Conservation (phyloP, 2,113 vertebrate genomes). For the Upupa epops region DNA sequence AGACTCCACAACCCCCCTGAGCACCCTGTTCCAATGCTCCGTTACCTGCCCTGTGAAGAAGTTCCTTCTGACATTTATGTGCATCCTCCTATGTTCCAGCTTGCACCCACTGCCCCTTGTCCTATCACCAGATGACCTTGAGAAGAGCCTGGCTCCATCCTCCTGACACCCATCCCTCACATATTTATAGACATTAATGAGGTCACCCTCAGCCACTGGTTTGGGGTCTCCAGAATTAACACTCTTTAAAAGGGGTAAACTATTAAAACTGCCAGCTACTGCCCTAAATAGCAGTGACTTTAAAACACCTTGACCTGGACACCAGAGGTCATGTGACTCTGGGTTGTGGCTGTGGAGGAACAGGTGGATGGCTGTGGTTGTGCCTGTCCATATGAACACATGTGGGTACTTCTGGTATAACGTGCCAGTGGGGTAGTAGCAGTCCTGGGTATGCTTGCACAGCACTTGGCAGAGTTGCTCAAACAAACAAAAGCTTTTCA, state of each 20-base stretch:
- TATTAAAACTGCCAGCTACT: neutral
- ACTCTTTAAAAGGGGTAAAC: neutral
- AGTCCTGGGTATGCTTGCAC: neutral
- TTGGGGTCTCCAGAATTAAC: neutral
- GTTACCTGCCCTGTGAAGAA: too few relatives aligned
- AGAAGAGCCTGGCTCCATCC: too few relatives aligned
- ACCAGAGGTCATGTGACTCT: neutral
- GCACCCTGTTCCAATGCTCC: too few relatives aligned
- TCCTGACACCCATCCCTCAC: too few relatives aligned
- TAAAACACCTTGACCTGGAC: neutral
- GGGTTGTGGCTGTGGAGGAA: neutral
- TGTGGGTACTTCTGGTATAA: fast-evolving
- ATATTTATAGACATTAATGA: too few relatives aligned
- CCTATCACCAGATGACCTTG: too few relatives aligned
- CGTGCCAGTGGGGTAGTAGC: neutral
- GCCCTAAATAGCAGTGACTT: neutral
- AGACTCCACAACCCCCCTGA: too few relatives aligned
- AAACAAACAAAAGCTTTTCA: neutral
- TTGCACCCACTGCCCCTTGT: too few relatives aligned
- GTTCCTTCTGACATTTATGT: too few relatives aligned
- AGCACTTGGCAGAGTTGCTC: neutral
- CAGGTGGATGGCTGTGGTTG: neutral
- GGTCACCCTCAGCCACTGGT: too few relatives aligned
- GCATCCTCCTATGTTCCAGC: too few relatives aligned
- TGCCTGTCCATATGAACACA: neutral